Evolutionary conservation across 2,113 vertebrate species (phyloP).

Genomic region (Argyrosomus japonicus): DNA sequence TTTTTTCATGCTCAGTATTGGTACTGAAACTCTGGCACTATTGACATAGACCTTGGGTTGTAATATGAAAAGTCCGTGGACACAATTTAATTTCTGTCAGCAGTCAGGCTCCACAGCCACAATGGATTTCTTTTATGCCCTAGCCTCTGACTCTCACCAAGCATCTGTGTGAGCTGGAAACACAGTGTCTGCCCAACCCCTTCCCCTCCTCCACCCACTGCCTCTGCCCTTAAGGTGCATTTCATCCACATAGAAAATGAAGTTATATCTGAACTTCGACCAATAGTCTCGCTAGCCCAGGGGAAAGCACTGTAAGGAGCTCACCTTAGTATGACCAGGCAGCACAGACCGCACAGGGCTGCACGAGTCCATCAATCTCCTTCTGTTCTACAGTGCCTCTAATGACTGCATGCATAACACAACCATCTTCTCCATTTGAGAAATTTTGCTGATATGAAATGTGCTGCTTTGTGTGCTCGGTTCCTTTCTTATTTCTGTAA

Average conservation of each 20-base stretch:
- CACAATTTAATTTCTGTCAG: conserved; percentile 87
- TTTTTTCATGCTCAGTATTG: conserved; percentile 53
- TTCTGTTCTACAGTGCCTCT: conserved; percentile 61
- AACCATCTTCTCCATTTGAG: conserved; percentile 55
- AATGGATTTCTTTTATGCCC: conserved; percentile 83
- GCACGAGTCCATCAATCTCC: conserved; percentile 80
- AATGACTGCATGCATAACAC: conserved; percentile 73
- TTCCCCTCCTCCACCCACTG: conserved; percentile 60
- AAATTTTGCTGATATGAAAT: conserved; percentile 34
- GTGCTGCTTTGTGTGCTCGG: not conserved
- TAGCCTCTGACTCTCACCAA: conserved; percentile 71
- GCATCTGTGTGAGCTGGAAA: conserved; percentile 73
- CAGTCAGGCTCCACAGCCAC: conserved; percentile 77
- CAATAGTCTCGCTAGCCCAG: conserved; percentile 91
- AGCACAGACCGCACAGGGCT: conserved; percentile 67
- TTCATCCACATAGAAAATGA: conserved; percentile 96
- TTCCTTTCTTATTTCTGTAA: conserved; percentile 30
- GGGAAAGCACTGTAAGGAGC: conserved; percentile 86
- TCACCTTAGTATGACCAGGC: conserved; percentile 66
- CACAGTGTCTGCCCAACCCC: conserved; percentile 54
- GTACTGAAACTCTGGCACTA: conserved; percentile 66
- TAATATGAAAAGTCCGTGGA: conserved; percentile 83
- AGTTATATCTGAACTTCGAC: conserved; percentile 93
- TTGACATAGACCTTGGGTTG: conserved; percentile 80
- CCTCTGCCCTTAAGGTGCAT: conserved; percentile 86